These are phyloP conservation scores for Strix occidentalis DNA, from an alignment of 2,797 vertebrate species.

Conservation along the genomic window DNA sequence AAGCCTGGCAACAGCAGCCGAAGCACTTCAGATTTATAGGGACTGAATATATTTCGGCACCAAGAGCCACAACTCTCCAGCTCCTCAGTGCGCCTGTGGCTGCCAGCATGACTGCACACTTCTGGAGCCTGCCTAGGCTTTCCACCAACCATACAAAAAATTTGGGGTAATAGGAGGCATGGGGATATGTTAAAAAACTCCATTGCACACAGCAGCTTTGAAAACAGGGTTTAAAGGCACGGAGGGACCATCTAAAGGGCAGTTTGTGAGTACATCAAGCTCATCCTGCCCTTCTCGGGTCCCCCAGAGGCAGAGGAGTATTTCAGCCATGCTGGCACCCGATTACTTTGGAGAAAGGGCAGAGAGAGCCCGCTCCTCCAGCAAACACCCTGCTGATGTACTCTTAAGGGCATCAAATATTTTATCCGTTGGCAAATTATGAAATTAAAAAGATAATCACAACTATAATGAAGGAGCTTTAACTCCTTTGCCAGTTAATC, in stretches of 20 bases:
- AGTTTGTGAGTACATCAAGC: not conserved
- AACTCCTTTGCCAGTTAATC: not conserved
- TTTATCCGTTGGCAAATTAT: not conserved
- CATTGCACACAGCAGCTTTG: not conserved
- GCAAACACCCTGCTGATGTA: rapidly evolving
- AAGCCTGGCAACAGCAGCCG: rapidly evolving
- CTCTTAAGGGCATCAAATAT: not conserved
- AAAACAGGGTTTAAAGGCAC: not conserved
- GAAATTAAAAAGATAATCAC: not conserved
- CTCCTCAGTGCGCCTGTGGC: rapidly evolving
- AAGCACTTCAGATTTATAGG: not conserved
- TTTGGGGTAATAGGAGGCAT: not conserved
- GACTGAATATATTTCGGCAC: not conserved
- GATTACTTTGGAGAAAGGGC: not conserved
- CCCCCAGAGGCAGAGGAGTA: not conserved
- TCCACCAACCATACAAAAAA: not conserved
- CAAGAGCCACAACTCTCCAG: rapidly evolving
- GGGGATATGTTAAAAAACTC: not conserved
- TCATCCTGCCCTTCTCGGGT: not conserved
- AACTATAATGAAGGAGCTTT: not conserved
- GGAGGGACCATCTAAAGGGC: not conserved
- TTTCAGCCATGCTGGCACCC: not conserved
- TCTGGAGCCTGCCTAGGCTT: not conserved
- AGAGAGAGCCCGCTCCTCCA: not conserved
- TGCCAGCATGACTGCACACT: not conserved